Evolutionary conservation across 1,140 invertebrate species (phyloP).

Genomic region (Lucilia cuprina): DNA sequence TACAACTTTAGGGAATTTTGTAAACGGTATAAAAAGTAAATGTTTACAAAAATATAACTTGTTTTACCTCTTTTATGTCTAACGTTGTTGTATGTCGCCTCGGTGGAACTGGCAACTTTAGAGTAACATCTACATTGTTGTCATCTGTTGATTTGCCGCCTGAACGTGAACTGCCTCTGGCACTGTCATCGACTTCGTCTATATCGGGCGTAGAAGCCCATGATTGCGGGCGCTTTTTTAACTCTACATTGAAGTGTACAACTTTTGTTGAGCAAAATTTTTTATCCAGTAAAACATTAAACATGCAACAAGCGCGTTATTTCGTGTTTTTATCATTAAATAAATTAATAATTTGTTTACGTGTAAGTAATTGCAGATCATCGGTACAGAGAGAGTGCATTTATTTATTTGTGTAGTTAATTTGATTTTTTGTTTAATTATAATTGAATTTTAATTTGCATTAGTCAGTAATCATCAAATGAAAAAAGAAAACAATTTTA

Average conservation of each 20-base stretch:
- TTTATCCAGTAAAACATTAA: too few relatives aligned
- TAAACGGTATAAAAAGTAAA: too few relatives aligned
- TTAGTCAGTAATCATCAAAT: background rate
- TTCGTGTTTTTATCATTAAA: slow-evolving; percentile 21
- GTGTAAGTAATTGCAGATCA: background rate
- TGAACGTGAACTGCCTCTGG: slow-evolving; percentile 25
- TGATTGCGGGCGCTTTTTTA: slow-evolving; percentile 64
- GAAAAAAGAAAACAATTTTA: background rate
- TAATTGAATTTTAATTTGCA: background rate
- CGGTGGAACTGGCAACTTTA: slow-evolving; percentile 71
- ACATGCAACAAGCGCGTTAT: background rate
- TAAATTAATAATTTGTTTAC: background rate
- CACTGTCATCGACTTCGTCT: slow-evolving; percentile 56
- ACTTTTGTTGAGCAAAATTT: slow-evolving; percentile 60
- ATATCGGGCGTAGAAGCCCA: slow-evolving; percentile 79
- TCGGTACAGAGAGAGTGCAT: background rate
- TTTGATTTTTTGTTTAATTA: background rate
- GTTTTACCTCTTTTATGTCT: slow-evolving; percentile 64
- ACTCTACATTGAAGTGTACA: slow-evolving; percentile 67
- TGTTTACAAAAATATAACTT: too few relatives aligned
- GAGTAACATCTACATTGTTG: slow-evolving; percentile 66
- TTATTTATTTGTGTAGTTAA: background rate
- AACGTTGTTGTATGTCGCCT: slow-evolving; percentile 66
- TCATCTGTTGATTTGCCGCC: slow-evolving; percentile 39
- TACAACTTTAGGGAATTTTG: too few relatives aligned